phyloP scores from a whole-genome alignment of 2,113 vertebrate species.

The Oryzias celebensis region DNA sequence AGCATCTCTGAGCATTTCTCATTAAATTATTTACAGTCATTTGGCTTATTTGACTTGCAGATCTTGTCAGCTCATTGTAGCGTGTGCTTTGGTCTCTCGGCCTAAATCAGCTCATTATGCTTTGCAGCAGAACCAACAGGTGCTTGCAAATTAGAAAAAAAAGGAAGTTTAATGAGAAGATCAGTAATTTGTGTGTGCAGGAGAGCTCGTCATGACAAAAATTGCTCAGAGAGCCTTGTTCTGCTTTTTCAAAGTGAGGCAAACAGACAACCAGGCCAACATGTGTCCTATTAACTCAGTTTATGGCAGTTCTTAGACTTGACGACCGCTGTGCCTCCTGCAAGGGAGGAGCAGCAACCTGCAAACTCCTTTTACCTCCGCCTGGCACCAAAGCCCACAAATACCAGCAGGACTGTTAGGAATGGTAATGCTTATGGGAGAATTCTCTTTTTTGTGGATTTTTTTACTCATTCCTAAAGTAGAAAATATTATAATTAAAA shows the following conservation, averaged over 20 bases:
- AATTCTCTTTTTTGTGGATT: too few species aligned
- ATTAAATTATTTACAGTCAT: constrained; percentile 56
- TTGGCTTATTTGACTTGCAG: constrained; percentile 53
- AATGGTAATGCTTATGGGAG: too few species aligned
- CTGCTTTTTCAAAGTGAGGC: constrained; percentile 19
- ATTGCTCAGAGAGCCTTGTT: too few species aligned
- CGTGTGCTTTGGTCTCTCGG: constrained; percentile 6
- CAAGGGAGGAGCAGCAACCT: constrained; percentile 19
- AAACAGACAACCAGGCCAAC: constrained; percentile 37
- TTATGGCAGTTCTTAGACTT: constrained; percentile 23
- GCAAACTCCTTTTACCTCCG: too few species aligned
- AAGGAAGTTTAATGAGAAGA: constrained; percentile 39
- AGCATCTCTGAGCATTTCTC: constrained; percentile 37
- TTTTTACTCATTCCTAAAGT: too few species aligned
- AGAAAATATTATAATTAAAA: too few species aligned
- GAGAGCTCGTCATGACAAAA: constrained; percentile 18
- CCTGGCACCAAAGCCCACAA: too few species aligned
- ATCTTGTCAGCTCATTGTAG: constrained; percentile 17
- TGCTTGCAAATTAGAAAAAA: constrained; percentile 7
- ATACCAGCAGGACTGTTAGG: too few species aligned
- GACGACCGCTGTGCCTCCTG: constrained; percentile 16
- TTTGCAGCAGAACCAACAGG: constrained; percentile 34
- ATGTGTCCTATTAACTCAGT: constrained; percentile 55
- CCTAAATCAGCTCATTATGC: constrained; percentile 4
- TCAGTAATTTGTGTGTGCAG: constrained; percentile 55